Evolutionary conservation across 2,797 vertebrate genomes (phyloP), one percentile per base, ranked within the genome.

Genomic region (Myripristis murdjan): DNA sequence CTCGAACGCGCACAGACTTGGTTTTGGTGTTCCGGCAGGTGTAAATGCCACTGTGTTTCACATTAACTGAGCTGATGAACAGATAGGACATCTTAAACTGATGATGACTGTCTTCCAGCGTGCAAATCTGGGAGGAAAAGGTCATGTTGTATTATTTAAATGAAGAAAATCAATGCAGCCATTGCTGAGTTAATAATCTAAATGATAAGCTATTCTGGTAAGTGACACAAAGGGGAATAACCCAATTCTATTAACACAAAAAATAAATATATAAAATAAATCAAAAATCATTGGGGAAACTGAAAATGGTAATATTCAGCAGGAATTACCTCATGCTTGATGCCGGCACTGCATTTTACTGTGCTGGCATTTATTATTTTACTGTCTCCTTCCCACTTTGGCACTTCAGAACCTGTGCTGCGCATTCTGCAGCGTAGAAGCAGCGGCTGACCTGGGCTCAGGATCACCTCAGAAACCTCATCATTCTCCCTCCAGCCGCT

Each of bases 371-470:
- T 0, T 33, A 81, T 46, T 20, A 0, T 1, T 46, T 22, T 6
- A 3, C n/a, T 12, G 3, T 39, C 73, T 4, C 59, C 83, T 28
- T 74, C 48, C 92, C 92, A 94, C 5, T 0, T 2, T n/a, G 8
- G 8, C 6, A 0, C 0, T 0, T 28, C 2, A 28, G 26, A 28
- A n/a, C n/a, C n/a, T n/a, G n/a, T n/a, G n/a, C n/a, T n/a, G n/a
- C n/a, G 6, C 33, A 1, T 9, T 49, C 47, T 62, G 77, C 93
- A 94, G 52, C 87, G 89, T 26, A 95, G 91, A 33, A 92, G 67
- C 24, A 95, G 70, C 44, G 94, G 37, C 44, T 91, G 71, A 31
- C 89, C 91, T 22, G 77, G 67, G 49, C 73, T 89, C 54, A 93
- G 12, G 3, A 66, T 87, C 69, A 94, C 59, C n/a, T 64, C 47